Conservation (phyloP, 2,113 vertebrate genomes). For the Archilochus colubris region DNA sequence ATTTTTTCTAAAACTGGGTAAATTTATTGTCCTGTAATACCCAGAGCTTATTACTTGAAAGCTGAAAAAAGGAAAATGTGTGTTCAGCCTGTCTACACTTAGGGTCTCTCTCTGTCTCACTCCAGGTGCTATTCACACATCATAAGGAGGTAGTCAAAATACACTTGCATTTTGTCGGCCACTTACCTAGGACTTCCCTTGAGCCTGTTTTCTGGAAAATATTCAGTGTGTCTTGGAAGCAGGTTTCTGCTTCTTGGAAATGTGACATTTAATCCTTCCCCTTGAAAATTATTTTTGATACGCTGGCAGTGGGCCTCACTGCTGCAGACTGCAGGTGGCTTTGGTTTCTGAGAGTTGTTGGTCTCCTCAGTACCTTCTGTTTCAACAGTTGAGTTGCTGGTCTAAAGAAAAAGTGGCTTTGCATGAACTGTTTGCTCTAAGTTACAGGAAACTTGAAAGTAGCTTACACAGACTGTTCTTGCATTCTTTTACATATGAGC, state of each 20-base stretch:
- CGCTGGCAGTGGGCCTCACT: background rate
- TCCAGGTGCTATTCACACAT: slow-evolving; percentile 1
- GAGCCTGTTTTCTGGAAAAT: slow-evolving; percentile 2
- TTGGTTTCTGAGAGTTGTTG: background rate
- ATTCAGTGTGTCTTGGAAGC: slow-evolving; percentile 6
- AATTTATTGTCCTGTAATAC: background rate
- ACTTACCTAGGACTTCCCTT: slow-evolving; percentile 26
- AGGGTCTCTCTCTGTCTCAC: background rate
- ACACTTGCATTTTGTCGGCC: slow-evolving; percentile 2
- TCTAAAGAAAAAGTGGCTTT: background rate
- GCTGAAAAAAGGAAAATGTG: background rate
- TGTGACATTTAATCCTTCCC: background rate
- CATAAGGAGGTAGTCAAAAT: slow-evolving; percentile 17
- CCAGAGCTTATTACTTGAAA: background rate
- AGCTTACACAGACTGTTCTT: slow-evolving; percentile 24
- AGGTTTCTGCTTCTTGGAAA: slow-evolving; percentile 22
- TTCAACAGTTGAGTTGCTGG: background rate
- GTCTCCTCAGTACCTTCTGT: background rate
- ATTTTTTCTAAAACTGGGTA: background rate
- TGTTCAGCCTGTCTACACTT: background rate
- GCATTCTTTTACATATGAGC: slow-evolving; percentile 26
- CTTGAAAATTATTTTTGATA: background rate
- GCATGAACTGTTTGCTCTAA: background rate
- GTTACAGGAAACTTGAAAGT: slow-evolving; percentile 27
- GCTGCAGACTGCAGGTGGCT: background rate